A percentile compares a stretch with the other conserved stretches of the same genome.
Conservation (phyloP, 1,140 invertebrate species). For the Drosophila punjabiensis region DNA sequence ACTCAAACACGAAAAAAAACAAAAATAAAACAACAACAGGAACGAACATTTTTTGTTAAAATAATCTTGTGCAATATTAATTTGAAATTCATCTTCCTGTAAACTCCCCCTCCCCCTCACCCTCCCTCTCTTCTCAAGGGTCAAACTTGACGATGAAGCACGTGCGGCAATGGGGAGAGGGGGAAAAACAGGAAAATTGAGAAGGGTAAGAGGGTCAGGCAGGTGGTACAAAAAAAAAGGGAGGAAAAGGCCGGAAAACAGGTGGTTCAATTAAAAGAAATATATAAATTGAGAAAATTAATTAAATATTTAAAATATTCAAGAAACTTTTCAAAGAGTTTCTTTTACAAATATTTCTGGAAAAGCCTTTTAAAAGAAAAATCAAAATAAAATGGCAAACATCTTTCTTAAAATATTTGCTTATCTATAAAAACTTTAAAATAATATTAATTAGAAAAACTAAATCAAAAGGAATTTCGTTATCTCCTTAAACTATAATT, state of each 20-base stretch:
- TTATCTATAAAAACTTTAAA: too few species aligned
- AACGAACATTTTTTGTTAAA: constrained; percentile 40
- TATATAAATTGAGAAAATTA: neutral
- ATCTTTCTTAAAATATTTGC: too few species aligned
- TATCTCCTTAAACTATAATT: too few species aligned
- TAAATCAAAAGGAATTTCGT: too few species aligned
- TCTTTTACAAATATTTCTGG: too few species aligned
- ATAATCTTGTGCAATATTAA: constrained; percentile 73
- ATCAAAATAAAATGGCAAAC: too few species aligned
- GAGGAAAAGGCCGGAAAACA: constrained; percentile 4
- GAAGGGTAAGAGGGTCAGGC: constrained; percentile 8
- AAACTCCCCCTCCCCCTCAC: too few species aligned
- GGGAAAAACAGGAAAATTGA: neutral
- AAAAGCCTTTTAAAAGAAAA: too few species aligned
- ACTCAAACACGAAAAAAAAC: constrained; percentile 21
- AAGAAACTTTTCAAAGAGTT: neutral
- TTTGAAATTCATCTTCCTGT: constrained; percentile 47
- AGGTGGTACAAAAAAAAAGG: constrained; percentile 6
- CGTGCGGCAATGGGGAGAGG: too few species aligned
- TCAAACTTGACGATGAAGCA: constrained; percentile 12
- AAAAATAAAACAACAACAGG: constrained; percentile 3
- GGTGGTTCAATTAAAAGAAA: constrained; percentile 14
- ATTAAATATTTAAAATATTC: neutral
- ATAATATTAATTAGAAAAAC: too few species aligned
- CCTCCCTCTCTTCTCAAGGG: neutral